Base-by-base conservation (phyloP, 2,797 vertebrate species). In the Amphiprion clarkii region DNA sequence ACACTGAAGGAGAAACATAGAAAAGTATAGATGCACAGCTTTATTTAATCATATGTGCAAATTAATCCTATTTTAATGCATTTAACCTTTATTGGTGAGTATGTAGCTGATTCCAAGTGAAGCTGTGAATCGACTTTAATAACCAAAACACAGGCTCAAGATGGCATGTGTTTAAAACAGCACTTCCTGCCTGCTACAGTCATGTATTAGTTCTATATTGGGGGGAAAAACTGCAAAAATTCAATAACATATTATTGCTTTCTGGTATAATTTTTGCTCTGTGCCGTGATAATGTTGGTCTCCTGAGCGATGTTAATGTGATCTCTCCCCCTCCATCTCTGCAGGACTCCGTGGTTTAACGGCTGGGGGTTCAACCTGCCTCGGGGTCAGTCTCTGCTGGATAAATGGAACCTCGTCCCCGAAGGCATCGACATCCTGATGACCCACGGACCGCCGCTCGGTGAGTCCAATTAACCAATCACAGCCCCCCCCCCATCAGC, bases 321-420 rank as follows among this genome's bases (percentile, higher is more conserved):
- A n/a, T 27, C 70, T 46, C 44, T 52, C 57, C 62, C 42, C 25
- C 56, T 76, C 21, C 16, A 23, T 54, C 79, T 76, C 84, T 44
- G 76, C 94, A 99, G 98, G 98, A 99, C 97, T 89, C 98, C 98
- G 0, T 99, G 97, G 98, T 99, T 99, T 95, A 99, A 99, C 88
- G 98, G 98, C 92, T 99, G 98, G 98, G 98, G 97, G 82, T 99
- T 99, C 95, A 99, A 99, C 94, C 94, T 99, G 88, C 97, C 97
- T 79, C 96, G 98, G 92, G 98, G 98, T 88, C 98, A 99, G 94
- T 98, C 97, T 93, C 95, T 99, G 92, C 95, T 99, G 95, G 98
- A 99, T 95, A 99, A 99, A 92, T 99, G 98, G 98, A 98, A 99
- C 94, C 96, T 96, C 76, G 96, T 99, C 89, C 98, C 98, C 0